Evolutionary conservation across 2,797 vertebrate species (phyloP).

Genomic region (Acridotheres tristis): DNA sequence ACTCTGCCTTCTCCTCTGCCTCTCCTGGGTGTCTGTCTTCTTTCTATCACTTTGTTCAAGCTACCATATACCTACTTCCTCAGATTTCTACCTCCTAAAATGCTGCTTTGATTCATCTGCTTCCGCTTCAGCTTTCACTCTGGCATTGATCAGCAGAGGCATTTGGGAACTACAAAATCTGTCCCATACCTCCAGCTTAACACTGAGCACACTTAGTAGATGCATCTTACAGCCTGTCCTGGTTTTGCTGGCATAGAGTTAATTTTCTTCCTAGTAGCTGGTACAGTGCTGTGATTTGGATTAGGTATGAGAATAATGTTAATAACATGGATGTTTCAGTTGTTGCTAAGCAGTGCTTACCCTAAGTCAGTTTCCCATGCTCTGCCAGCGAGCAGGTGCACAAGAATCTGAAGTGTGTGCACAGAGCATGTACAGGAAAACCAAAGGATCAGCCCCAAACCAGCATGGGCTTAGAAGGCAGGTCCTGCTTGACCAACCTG

Average conservation of each 20-base stretch:
- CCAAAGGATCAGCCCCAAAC: neutral
- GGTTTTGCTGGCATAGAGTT: neutral
- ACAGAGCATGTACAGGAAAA: neutral
- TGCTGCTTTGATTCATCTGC: neutral
- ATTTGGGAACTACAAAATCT: neutral
- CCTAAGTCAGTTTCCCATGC: neutral
- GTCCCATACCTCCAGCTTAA: neutral
- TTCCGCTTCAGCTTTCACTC: constrained; percentile 6
- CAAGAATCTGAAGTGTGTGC: neutral
- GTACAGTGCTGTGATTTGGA: neutral
- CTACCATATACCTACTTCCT: neutral
- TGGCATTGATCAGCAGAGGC: neutral
- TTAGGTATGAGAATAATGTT: neutral
- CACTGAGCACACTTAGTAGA: neutral
- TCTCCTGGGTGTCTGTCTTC: neutral
- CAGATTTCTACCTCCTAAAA: neutral
- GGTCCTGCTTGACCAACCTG: neutral
- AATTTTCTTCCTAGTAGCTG: neutral
- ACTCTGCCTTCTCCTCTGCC: neutral
- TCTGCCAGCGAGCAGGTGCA: neutral
- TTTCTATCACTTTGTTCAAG: neutral
- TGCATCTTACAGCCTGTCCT: neutral
- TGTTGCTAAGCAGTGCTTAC: neutral
- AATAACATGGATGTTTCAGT: neutral
- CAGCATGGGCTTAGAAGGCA: neutral